These are phyloP conservation scores for Conomelus anceps DNA, from an alignment of 2,888 invertebrate genomes.

Conservation along the genomic window DNA sequence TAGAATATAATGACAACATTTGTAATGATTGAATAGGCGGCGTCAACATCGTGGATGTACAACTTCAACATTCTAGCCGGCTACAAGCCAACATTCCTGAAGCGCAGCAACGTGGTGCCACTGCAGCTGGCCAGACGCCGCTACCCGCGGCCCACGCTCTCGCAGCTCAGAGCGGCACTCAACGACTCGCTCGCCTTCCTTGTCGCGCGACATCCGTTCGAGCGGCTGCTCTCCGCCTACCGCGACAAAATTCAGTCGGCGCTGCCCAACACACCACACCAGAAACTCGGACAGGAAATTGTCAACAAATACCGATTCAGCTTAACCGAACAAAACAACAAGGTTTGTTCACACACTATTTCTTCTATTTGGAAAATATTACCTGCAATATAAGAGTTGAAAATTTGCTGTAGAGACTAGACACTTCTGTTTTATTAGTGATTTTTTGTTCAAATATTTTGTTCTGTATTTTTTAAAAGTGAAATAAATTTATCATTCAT, in stretches of 20 bases:
- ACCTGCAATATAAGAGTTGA: too few species aligned
- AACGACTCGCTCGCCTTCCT: conserved; percentile 71
- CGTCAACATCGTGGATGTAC: conserved; percentile 89
- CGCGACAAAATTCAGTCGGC: conserved; percentile 79
- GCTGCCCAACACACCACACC: conserved; percentile 73
- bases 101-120: conserved; percentile 70
- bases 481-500: too few species aligned
- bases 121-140: conserved; percentile 69
- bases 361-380: too few species aligned
- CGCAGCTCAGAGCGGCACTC: conserved; percentile 64
- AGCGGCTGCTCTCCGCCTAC: conserved; percentile 72
- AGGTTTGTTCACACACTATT: background rate
- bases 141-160: conserved; percentile 67
- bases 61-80: conserved; percentile 79
- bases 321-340: background rate
- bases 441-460: too few species aligned
- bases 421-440: too few species aligned
- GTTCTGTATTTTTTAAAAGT: too few species aligned
- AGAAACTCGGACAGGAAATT: conserved; percentile 70
- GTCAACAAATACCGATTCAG: conserved; percentile 58
- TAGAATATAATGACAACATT: too few species aligned
- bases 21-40: conserved; percentile 52
- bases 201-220: conserved; percentile 75
- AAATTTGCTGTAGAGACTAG: too few species aligned
- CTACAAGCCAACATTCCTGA: conserved; percentile 67